Percentiles rank a stretch among this genome's conserved stretches.
These are phyloP conservation scores for Mola mola DNA, from an alignment of 2,113 vertebrate genomes.

Conservation along the genomic window DNA sequence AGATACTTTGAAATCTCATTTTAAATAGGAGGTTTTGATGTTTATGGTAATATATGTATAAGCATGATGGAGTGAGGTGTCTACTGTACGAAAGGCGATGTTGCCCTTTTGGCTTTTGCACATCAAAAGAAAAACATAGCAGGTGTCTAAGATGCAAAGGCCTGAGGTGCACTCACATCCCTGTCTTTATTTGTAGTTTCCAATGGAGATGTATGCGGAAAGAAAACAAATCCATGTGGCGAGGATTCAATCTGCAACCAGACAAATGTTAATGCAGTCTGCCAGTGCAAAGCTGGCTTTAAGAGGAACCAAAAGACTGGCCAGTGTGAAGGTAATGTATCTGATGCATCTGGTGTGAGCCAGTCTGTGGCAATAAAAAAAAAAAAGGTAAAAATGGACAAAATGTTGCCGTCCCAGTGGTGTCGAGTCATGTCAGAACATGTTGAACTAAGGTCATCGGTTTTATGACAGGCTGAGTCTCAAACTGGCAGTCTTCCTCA, in stretches of 20 bases:
- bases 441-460: not conserved
- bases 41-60: slow-evolving; percentile 70
- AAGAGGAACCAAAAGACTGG: slow-evolving; percentile 89
- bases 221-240: slow-evolving; percentile 92
- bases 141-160: slow-evolving; percentile 40
- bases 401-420: not conserved
- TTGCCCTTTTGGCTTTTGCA: slow-evolving; percentile 53
- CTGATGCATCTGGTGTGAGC: not conserved
- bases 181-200: slow-evolving; percentile 81
- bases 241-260: slow-evolving; percentile 95
- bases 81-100: slow-evolving; percentile 32
- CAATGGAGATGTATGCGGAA: slow-evolving; percentile 88
- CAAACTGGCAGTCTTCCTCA: not conserved
- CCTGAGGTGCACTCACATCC: slow-evolving; percentile 60
- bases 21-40: slow-evolving; percentile 53
- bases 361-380: not conserved
- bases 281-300: slow-evolving; percentile 94
- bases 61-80: slow-evolving; percentile 47
- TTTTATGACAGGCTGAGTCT: not conserved
- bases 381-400: not conserved
- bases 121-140: slow-evolving; percentile 68
- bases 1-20: slow-evolving; percentile 16
- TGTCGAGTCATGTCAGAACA: not conserved
- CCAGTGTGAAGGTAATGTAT: slow-evolving; percentile 91
- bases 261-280: slow-evolving; percentile 87